phyloP scores from a whole-genome alignment of 2,113 vertebrate species.

The Elephantulus edwardii region DNA sequence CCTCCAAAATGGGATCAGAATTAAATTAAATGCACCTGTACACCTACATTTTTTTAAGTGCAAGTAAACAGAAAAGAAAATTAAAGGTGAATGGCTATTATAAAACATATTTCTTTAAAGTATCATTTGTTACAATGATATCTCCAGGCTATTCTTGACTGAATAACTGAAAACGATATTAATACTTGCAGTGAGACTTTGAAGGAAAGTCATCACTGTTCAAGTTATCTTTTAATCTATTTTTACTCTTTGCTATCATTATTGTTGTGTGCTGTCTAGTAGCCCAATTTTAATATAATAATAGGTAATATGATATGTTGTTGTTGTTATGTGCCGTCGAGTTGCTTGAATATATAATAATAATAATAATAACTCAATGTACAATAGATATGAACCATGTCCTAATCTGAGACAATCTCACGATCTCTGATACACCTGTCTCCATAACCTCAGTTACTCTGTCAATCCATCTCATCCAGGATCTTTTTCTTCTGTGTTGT shows the following conservation, averaged over 20 bases:
- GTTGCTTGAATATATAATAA: no score
- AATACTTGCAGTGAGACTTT: not conserved
- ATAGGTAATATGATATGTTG: no score
- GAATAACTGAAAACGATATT: not conserved
- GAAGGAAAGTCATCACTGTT: not conserved
- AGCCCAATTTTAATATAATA: no score
- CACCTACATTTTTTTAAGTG: not conserved
- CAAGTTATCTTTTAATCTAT: not conserved
- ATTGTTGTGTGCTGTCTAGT: not conserved
- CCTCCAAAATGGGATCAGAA: not conserved
- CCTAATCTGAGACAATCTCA: no score
- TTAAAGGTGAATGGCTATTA: not conserved
- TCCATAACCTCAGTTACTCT: no score
- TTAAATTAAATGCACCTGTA: not conserved
- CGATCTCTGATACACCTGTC: no score
- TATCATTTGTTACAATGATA: not conserved
- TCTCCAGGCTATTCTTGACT: not conserved
- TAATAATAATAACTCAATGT: no score
- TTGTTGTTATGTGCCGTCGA: no score
- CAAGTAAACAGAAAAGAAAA: not conserved
- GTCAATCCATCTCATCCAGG: no score
- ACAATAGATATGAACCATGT: no score
- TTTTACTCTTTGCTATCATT: not conserved
- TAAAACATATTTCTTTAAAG: conserved; percentile 32
- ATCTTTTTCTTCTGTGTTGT: no score